These are phyloP conservation scores for Theocolax elegans DNA, from an alignment of 1,140 invertebrate genomes.

Conservation along the genomic window DNA sequence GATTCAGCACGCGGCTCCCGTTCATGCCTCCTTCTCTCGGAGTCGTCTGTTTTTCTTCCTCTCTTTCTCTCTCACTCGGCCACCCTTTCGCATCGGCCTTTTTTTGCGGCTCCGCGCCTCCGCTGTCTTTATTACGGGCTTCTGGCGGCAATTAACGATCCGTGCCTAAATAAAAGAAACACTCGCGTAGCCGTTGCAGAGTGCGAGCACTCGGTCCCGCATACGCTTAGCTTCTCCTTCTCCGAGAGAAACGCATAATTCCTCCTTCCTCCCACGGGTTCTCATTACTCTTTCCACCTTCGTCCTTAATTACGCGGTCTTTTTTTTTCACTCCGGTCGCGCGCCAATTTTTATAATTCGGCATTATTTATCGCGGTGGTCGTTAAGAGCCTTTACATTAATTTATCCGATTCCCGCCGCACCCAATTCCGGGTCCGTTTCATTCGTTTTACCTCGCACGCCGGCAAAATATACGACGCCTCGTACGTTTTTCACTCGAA, in stretches of 20 bases:
- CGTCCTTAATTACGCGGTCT: conserved; percentile 23
- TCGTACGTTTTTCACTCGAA: background rate
- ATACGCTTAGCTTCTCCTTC: background rate
- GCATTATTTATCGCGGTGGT: background rate
- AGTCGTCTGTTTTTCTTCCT: conserved; percentile 32
- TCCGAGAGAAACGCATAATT: conserved; percentile 29
- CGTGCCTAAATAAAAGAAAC: conserved; percentile 49
- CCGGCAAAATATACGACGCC: conserved; percentile 20
- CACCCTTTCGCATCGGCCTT: conserved; percentile 27
- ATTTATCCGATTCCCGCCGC: background rate
- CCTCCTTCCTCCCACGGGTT: conserved; percentile 15
- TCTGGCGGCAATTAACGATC: conserved; percentile 50
- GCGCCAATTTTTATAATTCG: background rate
- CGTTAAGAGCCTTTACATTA: background rate
- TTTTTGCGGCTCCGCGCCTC: conserved; percentile 32
- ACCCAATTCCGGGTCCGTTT: background rate
- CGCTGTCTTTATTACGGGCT: conserved; percentile 47
- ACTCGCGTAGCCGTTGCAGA: conserved; percentile 16
- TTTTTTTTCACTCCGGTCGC: background rate
- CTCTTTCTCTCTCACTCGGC: conserved; percentile 8
- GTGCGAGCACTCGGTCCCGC: conserved; percentile 14
- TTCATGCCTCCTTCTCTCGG: conserved; percentile 7
- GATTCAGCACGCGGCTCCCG: background rate
- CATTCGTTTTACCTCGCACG: too few species aligned
- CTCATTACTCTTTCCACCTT: conserved; percentile 18